Evolutionary conservation across 2,113 vertebrate species (phyloP).

Genomic region (Percopsis transmontana): DNA sequence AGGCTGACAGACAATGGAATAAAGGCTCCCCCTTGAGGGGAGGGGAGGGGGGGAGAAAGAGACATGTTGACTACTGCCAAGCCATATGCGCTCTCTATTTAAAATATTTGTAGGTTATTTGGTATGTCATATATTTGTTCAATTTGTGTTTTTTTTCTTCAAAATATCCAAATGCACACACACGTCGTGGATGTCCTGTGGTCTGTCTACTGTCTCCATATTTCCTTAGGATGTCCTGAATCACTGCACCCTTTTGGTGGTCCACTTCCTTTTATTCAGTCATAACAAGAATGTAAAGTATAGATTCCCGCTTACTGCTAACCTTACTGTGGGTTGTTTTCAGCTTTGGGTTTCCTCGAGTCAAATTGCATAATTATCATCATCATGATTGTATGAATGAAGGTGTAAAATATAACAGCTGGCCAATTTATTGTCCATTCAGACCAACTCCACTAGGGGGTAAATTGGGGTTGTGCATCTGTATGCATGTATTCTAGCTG

Average conservation of each 20-base stretch:
- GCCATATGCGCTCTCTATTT: not conserved
- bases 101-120: too few species aligned
- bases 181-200: constrained; percentile 11
- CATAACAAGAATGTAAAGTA: not conserved
- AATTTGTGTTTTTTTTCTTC: too few species aligned
- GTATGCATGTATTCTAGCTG: not conserved
- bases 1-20: constrained; percentile 23
- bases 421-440: too few species aligned
- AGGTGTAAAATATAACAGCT: too few species aligned
- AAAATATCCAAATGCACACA: constrained; percentile 2
- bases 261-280: constrained; percentile 5
- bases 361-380: too few species aligned
- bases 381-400: too few species aligned
- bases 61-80: not conserved
- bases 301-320: not conserved
- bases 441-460: not conserved
- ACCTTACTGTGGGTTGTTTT: not conserved
- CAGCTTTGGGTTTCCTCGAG: too few species aligned
- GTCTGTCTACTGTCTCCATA: constrained; percentile 5
- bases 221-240: constrained; percentile 24
- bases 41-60: not conserved
- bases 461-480: constrained; percentile 4
- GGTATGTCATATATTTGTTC: too few species aligned
- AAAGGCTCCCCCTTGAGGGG: constrained; percentile 21
- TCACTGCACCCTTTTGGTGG: not conserved